Evolutionary conservation across 2,797 vertebrate genomes (phyloP).

Genomic region (Coregonus ussuriensis): DNA sequence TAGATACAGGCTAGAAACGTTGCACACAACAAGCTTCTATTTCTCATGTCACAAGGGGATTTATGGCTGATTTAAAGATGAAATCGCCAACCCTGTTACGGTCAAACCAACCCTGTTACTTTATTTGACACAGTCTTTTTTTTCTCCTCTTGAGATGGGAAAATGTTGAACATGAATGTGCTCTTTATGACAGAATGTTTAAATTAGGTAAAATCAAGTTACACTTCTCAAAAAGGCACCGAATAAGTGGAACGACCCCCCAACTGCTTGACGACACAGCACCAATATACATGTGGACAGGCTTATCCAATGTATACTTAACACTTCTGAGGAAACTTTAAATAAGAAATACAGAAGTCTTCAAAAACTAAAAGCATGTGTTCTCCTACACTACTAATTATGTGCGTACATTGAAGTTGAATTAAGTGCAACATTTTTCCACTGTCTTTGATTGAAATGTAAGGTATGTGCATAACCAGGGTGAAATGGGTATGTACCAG

Average conservation of each 20-base stretch:
- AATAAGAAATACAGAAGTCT: slow-evolving; percentile 19
- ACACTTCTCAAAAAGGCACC: not conserved
- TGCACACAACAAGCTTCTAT: too few relatives aligned
- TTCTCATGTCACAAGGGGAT: too few relatives aligned
- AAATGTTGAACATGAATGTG: too few relatives aligned
- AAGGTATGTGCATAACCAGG: slow-evolving; percentile 64
- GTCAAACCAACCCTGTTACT: too few relatives aligned
- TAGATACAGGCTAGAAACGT: too few relatives aligned
- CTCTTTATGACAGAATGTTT: too few relatives aligned
- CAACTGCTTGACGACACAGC: slow-evolving; percentile 72
- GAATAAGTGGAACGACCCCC: not conserved
- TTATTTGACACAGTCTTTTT: too few relatives aligned
- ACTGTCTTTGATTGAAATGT: slow-evolving; percentile 56
- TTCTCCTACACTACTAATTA: slow-evolving; percentile 47
- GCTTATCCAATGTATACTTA: slow-evolving; percentile 56
- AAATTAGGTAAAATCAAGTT: too few relatives aligned
- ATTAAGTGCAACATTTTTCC: slow-evolving; percentile 67
- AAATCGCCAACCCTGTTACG: too few relatives aligned
- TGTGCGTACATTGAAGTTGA: slow-evolving; percentile 56
- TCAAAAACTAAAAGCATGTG: slow-evolving; percentile 29
- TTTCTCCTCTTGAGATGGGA: too few relatives aligned
- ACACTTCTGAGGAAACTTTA: slow-evolving; percentile 47
- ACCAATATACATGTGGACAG: slow-evolving; percentile 79
- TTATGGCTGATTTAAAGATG: too few relatives aligned
- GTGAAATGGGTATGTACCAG: slow-evolving; percentile 56